These are phyloP conservation scores for Brachionus asplanchnoidis DNA, from an alignment of 1,140 invertebrate genomes.

Conservation along the genomic window DNA sequence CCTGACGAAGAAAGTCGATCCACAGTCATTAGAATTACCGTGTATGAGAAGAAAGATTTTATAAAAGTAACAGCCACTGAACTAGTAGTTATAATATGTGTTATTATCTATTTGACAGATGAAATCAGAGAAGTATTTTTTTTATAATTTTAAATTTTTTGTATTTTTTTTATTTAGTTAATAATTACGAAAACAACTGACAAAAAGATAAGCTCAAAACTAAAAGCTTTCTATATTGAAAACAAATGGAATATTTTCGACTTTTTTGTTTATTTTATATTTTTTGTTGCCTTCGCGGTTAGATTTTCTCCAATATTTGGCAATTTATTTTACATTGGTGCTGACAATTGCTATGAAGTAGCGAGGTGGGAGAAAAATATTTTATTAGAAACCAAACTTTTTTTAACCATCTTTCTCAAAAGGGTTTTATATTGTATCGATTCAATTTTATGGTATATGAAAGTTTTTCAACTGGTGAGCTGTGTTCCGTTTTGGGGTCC, in stretches of 20 bases:
- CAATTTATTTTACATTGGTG: not conserved
- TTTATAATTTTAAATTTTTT: not conserved
- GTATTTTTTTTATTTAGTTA: not conserved
- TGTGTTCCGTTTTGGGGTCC: conserved; percentile 41
- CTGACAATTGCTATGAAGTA: conserved; percentile 25
- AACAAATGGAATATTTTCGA: conserved; percentile 42
- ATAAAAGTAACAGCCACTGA: conserved; percentile 35
- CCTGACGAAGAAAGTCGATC: conserved; percentile 10
- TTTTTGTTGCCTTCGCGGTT: conserved; percentile 29
- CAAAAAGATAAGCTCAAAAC: not conserved
- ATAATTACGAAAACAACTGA: conserved; percentile 26
- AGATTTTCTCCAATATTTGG: conserved; percentile 39
- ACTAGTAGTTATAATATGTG: conserved; percentile 35
- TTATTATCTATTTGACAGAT: conserved; percentile 34
- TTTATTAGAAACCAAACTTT: not conserved
- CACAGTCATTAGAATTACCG: conserved; percentile 18
- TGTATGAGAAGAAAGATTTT: conserved; percentile 23
- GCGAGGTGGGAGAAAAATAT: not conserved
- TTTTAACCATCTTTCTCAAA: not conserved
- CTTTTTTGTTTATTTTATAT: conserved; percentile 29
- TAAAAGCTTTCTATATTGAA: conserved; percentile 2
- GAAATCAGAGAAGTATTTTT: conserved; percentile 23
- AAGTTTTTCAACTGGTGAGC: conserved; percentile 23
- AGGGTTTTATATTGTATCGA: conserved; percentile 33
- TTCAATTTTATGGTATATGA: conserved; percentile 38